Evolutionary conservation across 2,113 vertebrate genomes (phyloP), one percentile per base, ranked within the genome.

Genomic region (Istiophorus platypterus): DNA sequence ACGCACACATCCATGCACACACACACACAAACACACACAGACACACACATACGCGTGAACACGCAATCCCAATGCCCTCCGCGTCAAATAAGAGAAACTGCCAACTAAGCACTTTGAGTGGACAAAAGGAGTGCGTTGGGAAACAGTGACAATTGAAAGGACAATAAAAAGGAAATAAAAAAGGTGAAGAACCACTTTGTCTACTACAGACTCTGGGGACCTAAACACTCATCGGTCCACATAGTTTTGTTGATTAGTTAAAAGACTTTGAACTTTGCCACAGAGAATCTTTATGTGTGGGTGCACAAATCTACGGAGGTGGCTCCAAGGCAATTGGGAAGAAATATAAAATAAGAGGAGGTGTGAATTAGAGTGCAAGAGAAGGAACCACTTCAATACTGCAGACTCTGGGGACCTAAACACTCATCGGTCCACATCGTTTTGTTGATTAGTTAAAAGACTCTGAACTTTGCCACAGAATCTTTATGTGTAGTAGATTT

Each of bases 101-200:
- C 94, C 92, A 94, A 94, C 88, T 94, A 93, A 95, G 94, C 94
- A 93, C 89, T 95, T 94, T 89, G 90, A 94, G 91, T 92, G 92
- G 91, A 94, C 89, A 89, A 92, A 93, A 92, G 85, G 67, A 93
- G 88, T 78, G 88, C 89, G 92, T 92, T 88, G 82, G 90, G 90
- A 84, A 92, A 88, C n/a, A n/a, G n/a, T n/a, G 88, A 90, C 88
- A 91, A 91, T 90, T 92, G 78, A 88, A 91, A 83, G 73, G 78
- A 91, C n/a, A 92, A 91, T 87, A 91, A 90, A 87, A 88, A 86
- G 84, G 61, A 86, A 87, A n/a, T n/a, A n/a, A n/a, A n/a, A n/a
- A n/a, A n/a, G n/a, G n/a, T n/a, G n/a, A n/a, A n/a, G 85, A 91
- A 51, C 82, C 22, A 71, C 85, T 88, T 87, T 81, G 90, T 77